These are phyloP conservation scores for Meteorus cinctellus DNA, from an alignment of 2,888 invertebrate species.

Conservation along the genomic window DNA sequence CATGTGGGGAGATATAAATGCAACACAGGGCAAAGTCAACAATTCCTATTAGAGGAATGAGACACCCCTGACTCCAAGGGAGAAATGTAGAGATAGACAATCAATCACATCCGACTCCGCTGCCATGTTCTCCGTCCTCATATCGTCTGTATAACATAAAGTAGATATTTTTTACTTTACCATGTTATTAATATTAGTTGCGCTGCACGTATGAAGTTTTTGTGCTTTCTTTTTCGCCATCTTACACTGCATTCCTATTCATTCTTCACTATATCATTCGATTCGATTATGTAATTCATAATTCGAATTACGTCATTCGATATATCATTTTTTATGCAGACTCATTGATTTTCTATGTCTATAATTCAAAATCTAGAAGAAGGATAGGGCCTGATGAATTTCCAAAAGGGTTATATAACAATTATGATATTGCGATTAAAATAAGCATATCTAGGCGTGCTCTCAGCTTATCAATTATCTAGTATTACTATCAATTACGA, in stretches of 20 bases:
- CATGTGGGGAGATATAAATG: constrained; percentile 45
- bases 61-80: constrained; percentile 57
- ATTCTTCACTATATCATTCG: constrained; percentile 37
- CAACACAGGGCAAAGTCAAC: constrained; percentile 57
- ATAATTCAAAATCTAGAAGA: no score
- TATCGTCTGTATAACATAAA: constrained; percentile 65
- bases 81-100: constrained; percentile 66
- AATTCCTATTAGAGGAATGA: constrained; percentile 50
- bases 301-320: no score
- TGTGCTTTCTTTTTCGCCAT: constrained; percentile 30
- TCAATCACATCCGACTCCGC: constrained; percentile 70
- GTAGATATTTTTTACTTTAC: constrained; percentile 70
- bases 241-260: constrained; percentile 51
- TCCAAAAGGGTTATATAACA: neutral
- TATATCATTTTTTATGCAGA: no score
- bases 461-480: constrained; percentile 10
- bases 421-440: neutral
- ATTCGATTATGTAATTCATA: no score
- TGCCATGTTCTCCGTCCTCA: constrained; percentile 66
- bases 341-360: no score
- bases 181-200: constrained; percentile 72
- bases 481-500: constrained; percentile 18
- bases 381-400: neutral
- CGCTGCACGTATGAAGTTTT: constrained; percentile 44
- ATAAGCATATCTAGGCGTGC: neutral